Evolutionary conservation across 1,140 invertebrate species (phyloP), one percentile per base, ranked within the genome.

Genomic region (Cotesia vestalis): DNA sequence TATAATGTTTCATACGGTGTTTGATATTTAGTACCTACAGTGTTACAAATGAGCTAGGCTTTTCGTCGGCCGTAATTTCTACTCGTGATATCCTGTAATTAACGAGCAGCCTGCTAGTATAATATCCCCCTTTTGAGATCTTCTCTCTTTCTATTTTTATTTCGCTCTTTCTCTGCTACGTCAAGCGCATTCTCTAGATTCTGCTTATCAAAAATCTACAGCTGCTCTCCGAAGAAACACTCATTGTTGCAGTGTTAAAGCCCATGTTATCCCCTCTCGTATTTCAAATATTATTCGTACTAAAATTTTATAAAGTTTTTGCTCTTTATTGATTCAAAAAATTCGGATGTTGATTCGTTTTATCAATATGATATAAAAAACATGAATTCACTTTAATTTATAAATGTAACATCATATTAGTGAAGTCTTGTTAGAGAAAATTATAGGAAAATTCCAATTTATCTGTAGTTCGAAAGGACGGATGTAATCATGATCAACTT

Each of bases 151-250:
- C 40, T 46, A 11, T 46, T 11, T 46, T 11, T 6, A 6, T 46
- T 11, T 46, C 11, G 11, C 40, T 46, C 60, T 55, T 71, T 59
- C 59, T 55, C 34, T 35, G 55, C 35, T 68, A 55, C 51, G 61
- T 59, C 36, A 38, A 55, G 52, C 36, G 55, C 52, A 63, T 69
- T 69, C 71, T 57, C n/a, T 40, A 14, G 27, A 73, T 73, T 83
- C 80, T 81, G 80, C 84, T 84, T 83, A 84, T 85, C 82, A 81
- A 78, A 75, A 83, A 82, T 84, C 81, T 82, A 78, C 82, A 81
- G 82, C 80, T 82, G 81, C 78, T 66, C 27, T 38, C 4, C 61
- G 38, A 63, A 36, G 14, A 36, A 63, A 63, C n/a, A 63, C 36
- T 60, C 20, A 60, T 46, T 46, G 40, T 46, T 46, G 6, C 6